phyloP scores from a whole-genome alignment of 2,113 vertebrate species.

The Nerophis lumbriciformis region DNA sequence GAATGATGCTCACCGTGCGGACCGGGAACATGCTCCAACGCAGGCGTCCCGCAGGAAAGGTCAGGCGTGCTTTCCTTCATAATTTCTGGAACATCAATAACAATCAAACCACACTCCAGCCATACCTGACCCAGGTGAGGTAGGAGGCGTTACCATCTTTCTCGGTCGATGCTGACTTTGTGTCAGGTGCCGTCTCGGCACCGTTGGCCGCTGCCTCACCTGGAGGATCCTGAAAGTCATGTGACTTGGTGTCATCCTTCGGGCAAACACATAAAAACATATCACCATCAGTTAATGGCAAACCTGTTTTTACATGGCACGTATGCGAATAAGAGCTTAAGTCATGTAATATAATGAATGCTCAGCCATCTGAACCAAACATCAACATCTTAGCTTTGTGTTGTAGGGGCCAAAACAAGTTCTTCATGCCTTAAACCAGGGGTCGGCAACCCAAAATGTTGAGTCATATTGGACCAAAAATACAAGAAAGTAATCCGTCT shows the following conservation, averaged over 20 bases:
- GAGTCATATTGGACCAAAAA: no score
- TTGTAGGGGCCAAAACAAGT: no score
- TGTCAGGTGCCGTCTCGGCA: conserved; percentile 16
- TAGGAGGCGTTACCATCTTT: conserved; percentile 22
- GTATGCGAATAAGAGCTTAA: no score
- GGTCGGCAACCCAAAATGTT: no score
- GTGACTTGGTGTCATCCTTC: conserved; percentile 16
- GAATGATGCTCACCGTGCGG: conserved; percentile 20
- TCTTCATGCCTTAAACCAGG: no score
- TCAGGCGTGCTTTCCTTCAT: neutral
- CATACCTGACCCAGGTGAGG: neutral
- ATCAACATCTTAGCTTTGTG: no score
- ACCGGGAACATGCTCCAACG: neutral
- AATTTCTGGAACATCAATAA: neutral
- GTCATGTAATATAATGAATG: no score
- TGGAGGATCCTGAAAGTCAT: conserved; percentile 1
- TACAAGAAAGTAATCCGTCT: no score
- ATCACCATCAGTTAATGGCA: neutral
- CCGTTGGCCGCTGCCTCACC: conserved; percentile 16
- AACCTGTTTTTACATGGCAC: neutral
- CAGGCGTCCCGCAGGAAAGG: neutral
- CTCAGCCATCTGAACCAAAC: no score
- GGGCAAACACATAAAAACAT: neutral
- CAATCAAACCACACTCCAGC: neutral
- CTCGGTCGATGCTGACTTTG: neutral